These are phyloP conservation scores for Synergus itoensis DNA, from an alignment of 2,888 invertebrate genomes.

Conservation along the genomic window DNA sequence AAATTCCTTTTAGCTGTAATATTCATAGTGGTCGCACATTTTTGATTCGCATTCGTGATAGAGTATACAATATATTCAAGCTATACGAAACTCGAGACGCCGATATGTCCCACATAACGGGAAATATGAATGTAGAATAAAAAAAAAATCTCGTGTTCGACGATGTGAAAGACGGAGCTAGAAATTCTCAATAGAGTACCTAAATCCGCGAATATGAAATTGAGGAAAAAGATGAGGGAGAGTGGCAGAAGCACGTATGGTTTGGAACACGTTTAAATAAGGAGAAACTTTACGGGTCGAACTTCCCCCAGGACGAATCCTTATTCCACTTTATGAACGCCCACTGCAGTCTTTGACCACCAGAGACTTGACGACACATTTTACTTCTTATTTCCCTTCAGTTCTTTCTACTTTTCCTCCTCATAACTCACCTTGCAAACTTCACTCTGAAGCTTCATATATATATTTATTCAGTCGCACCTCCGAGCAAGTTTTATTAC, in stretches of 20 bases:
- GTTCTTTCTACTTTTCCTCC: conserved; percentile 47
- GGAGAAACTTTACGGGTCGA: conserved; percentile 52
- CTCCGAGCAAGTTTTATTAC: background rate
- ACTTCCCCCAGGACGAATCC: conserved; percentile 51
- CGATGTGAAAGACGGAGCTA: conserved; percentile 37
- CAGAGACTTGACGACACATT: conserved; percentile 53
- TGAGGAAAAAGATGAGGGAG: conserved; percentile 43
- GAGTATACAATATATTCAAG: background rate
- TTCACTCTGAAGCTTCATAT: conserved; percentile 48
- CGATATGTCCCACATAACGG: conserved; percentile 25
- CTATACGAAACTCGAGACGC: conserved; percentile 33
- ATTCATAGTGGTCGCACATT: background rate
- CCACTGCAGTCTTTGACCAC: conserved; percentile 59
- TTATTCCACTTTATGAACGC: conserved; percentile 55
- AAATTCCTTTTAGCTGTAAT: background rate
- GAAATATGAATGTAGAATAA: conserved; percentile 18
- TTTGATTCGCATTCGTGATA: background rate
- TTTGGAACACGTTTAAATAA: conserved; percentile 62
- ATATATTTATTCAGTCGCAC: background rate
- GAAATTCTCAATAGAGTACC: conserved; percentile 48
- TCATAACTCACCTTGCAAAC: conserved; percentile 49
- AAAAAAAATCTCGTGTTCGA: conserved; percentile 21
- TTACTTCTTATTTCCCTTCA: conserved; percentile 58
- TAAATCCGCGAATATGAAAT: conserved; percentile 53
- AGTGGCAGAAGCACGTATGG: background rate